Evolutionary conservation across 2,797 vertebrate genomes (phyloP).

Genomic region (Danionella dracula): DNA sequence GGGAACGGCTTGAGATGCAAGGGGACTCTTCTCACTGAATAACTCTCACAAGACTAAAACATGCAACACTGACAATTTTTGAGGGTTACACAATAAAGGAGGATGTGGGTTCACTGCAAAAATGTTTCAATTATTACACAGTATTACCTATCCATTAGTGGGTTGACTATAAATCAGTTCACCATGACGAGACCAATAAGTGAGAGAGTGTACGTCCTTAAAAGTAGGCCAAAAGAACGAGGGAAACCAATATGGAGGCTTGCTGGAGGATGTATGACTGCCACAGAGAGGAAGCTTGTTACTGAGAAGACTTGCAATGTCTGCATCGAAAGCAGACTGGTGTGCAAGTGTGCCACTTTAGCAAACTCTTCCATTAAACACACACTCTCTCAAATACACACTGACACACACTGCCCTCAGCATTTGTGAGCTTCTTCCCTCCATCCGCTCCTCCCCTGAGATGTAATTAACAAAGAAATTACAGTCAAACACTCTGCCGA

Average conservation of each 20-base stretch:
- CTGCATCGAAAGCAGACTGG: constrained; percentile 59
- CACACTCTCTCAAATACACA: neutral
- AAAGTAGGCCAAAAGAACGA: constrained; percentile 30
- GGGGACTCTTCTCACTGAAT: too few species aligned
- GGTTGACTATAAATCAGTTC: constrained; percentile 36
- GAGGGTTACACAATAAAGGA: too few species aligned
- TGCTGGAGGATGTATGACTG: constrained; percentile 17
- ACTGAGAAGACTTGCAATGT: constrained; percentile 14
- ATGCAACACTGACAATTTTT: too few species aligned
- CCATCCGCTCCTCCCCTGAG: constrained; percentile 61
- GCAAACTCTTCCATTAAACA: constrained; percentile 54
- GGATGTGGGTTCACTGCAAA: too few species aligned
- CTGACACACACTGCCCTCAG: constrained; percentile 28
- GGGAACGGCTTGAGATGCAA: too few species aligned
- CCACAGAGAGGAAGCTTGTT: constrained; percentile 25
- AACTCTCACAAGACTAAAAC: too few species aligned
- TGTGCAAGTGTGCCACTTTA: constrained; percentile 63
- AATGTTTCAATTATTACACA: too few species aligned
- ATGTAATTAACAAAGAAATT: constrained; percentile 79
- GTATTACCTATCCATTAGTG: constrained; percentile 27
- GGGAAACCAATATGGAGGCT: constrained; percentile 15
- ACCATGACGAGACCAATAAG: constrained; percentile 39
- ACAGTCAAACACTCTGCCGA: constrained; percentile 64
- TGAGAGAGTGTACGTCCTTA: constrained; percentile 10
- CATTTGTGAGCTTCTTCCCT: constrained; percentile 37